These are phyloP conservation scores for Caenorhabditis sp. DNA, from an alignment of 2,888 invertebrate species.

Conservation along the genomic window DNA sequence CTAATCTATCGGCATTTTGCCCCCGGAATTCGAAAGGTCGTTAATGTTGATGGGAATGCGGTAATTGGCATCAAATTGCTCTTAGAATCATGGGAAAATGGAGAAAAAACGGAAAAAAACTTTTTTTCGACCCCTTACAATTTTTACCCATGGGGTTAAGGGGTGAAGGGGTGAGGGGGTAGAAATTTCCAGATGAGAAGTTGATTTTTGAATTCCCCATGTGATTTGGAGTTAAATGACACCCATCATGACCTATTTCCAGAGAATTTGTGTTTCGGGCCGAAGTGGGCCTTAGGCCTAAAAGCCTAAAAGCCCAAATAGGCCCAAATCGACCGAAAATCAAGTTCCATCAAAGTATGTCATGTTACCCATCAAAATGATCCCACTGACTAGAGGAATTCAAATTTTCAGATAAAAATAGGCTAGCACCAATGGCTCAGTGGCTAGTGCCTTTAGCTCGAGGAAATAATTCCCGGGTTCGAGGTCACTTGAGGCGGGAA, in stretches of 20 bases:
- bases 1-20: not conserved
- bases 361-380: not conserved
- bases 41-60: too few species aligned
- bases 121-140: too few species aligned
- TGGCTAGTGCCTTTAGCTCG: not conserved
- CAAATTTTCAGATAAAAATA: not conserved
- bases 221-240: too few species aligned
- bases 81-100: too few species aligned
- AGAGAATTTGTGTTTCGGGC: not conserved
- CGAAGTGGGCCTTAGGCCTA: too few species aligned
- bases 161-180: too few species aligned
- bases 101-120: not conserved
- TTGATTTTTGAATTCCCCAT: too few species aligned
- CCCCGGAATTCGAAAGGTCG: slow-evolving; percentile 24
- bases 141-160: too few species aligned
- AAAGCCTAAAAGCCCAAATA: not conserved
- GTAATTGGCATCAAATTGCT: too few species aligned
- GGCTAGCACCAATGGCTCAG: not conserved
- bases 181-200: too few species aligned
- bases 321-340: not conserved
- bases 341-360: not conserved
- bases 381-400: not conserved
- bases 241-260: too few species aligned
- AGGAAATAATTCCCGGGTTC: not conserved
- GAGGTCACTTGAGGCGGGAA: not conserved